phyloP scores from a whole-genome alignment of 2,888 invertebrate species.

The Saturnia pavonia region DNA sequence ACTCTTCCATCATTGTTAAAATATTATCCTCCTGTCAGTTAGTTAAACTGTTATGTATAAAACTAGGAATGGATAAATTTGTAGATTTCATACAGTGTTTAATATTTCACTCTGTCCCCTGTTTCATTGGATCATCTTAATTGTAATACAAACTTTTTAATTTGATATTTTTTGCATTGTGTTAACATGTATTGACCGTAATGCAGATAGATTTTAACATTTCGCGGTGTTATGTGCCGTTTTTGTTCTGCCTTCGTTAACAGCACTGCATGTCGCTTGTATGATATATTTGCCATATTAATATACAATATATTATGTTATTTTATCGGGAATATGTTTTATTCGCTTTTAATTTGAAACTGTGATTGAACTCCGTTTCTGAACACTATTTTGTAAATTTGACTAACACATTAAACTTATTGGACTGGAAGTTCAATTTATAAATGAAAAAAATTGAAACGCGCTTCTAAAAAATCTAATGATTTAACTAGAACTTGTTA shows the following conservation, averaged over 20 bases:
- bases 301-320: neutral
- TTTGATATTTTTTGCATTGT: neutral
- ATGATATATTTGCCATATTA: neutral
- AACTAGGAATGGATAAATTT: too few relatives aligned
- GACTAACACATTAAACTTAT: too few relatives aligned
- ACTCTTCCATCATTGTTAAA: too few relatives aligned
- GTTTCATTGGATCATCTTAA: neutral
- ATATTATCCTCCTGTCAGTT: too few relatives aligned
- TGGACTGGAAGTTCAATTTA: too few relatives aligned
- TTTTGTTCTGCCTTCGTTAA: slow-evolving; percentile 17
- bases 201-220: neutral
- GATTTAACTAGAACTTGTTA: too few relatives aligned
- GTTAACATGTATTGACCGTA: neutral
- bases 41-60: too few relatives aligned
- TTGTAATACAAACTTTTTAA: neutral
- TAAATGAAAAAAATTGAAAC: too few relatives aligned
- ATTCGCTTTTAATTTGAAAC: neutral
- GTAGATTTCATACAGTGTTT: neutral
- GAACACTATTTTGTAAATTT: neutral
- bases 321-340: neutral
- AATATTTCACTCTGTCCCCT: neutral
- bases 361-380: neutral
- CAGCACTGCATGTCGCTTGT: slow-evolving; percentile 3
- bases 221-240: neutral
- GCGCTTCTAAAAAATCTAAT: too few relatives aligned